Evolutionary conservation across 2,113 vertebrate species (phyloP).

Genomic region (Calyptomena viridis): DNA sequence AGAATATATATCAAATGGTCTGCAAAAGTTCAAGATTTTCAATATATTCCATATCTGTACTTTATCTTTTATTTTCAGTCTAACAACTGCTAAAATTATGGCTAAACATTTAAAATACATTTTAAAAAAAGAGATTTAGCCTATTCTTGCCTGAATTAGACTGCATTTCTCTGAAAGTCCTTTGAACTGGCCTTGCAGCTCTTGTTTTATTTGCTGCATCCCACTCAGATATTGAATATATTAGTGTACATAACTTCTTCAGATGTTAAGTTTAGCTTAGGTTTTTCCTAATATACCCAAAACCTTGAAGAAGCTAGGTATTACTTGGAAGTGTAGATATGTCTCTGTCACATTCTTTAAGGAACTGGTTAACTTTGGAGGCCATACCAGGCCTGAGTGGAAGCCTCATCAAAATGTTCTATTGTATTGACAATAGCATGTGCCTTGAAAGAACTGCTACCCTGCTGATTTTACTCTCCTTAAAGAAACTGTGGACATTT

Average conservation of each 20-base stretch:
- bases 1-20: background rate
- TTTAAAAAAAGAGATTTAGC: too few relatives aligned
- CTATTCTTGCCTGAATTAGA: background rate
- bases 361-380: background rate
- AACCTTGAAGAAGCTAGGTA: background rate
- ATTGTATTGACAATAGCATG: fast-evolving
- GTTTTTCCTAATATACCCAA: background rate
- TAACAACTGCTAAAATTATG: background rate
- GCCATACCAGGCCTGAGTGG: background rate
- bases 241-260: background rate
- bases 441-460: background rate
- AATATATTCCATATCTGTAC: background rate
- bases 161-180: background rate
- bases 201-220: background rate
- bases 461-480: background rate
- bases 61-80: background rate
- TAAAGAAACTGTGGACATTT: background rate
- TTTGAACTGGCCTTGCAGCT: background rate
- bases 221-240: background rate
- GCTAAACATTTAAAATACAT: background rate
- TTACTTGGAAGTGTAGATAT: background rate
- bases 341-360: background rate
- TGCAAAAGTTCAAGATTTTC: background rate
- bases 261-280: background rate
- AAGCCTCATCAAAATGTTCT: background rate